Evolutionary conservation across 2,888 invertebrate genomes (phyloP).

Genomic region (Hemithea aestivaria): DNA sequence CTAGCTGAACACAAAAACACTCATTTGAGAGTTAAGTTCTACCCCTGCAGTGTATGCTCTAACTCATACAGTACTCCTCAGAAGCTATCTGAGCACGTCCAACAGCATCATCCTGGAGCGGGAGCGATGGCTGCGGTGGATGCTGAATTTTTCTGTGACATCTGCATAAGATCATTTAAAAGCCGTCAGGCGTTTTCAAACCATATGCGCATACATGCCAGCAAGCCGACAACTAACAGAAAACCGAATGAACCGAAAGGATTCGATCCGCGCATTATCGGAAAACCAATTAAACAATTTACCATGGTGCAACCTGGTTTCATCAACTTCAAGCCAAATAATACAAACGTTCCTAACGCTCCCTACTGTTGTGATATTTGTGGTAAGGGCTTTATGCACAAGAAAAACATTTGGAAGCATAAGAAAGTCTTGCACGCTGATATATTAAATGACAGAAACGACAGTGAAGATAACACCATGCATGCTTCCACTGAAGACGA

Average conservation of each 20-base stretch:
- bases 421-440: slow-evolving; percentile 75
- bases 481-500: slow-evolving; percentile 75
- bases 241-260: slow-evolving; percentile 61
- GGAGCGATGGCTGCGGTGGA: slow-evolving; percentile 44
- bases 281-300: slow-evolving; percentile 64
- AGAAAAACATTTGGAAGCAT: slow-evolving; percentile 77
- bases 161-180: slow-evolving; percentile 80
- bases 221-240: slow-evolving; percentile 72
- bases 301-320: slow-evolving; percentile 55
- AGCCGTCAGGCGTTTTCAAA: slow-evolving; percentile 77
- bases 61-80: slow-evolving; percentile 82
- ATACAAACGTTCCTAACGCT: slow-evolving; percentile 64
- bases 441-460: slow-evolving; percentile 63
- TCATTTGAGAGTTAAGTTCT: slow-evolving; percentile 83
- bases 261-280: slow-evolving; percentile 66
- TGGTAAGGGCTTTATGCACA: slow-evolving; percentile 80
- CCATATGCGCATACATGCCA: slow-evolving; percentile 76
- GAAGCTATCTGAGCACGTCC: slow-evolving; percentile 78
- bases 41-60: slow-evolving; percentile 78
- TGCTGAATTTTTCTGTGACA: slow-evolving; percentile 73
- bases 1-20: slow-evolving; percentile 82
- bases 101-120: slow-evolving; percentile 67
- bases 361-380: slow-evolving; percentile 81
- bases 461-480: slow-evolving; percentile 74
- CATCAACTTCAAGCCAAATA: slow-evolving; percentile 59